A percentile compares a stretch with the other conserved stretches of the same genome.
Conservation (phyloP, 1,140 invertebrate genomes). For the Rhyacophila brunnea region DNA sequence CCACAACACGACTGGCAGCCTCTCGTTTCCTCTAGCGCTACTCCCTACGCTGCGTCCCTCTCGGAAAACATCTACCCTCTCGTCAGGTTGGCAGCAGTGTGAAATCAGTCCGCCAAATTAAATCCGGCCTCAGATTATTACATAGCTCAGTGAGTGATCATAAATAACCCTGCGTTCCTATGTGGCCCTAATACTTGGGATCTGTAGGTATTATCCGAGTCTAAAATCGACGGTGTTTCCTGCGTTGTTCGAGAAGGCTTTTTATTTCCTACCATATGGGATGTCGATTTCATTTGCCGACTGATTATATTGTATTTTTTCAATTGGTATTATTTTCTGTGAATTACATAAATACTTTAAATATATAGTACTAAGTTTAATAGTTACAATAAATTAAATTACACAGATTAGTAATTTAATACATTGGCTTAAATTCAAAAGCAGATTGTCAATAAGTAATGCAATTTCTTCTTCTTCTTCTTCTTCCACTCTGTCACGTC, state of each 20-base stretch:
- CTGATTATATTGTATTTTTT: no score
- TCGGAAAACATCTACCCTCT: conserved; percentile 14
- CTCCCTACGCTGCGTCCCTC: conserved; percentile 26
- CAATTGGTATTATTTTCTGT: no score
- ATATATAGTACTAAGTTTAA: background rate
- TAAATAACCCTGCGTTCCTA: conserved; percentile 56
- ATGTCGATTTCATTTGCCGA: no score
- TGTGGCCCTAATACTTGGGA: conserved; percentile 16
- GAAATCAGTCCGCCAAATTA: conserved; percentile 67
- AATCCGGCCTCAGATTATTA: conserved; percentile 66
- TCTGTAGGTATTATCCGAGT: background rate
- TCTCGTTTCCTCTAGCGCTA: background rate
- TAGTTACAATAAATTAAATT: background rate
- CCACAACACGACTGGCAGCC: conserved; percentile 9
- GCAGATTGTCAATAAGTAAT: no score
- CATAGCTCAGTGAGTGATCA: conserved; percentile 65
- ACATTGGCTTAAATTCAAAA: no score
- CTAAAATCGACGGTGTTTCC: no score
- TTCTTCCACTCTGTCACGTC: no score
- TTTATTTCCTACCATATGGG: no score
- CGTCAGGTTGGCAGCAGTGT: no score
- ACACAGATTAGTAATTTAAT: background rate
- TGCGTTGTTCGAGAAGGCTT: no score
- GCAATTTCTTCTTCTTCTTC: no score
- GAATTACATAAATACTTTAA: no score